Conservation (phyloP, 2,797 vertebrate genomes). For the Notolepis coatsorum region DNA sequence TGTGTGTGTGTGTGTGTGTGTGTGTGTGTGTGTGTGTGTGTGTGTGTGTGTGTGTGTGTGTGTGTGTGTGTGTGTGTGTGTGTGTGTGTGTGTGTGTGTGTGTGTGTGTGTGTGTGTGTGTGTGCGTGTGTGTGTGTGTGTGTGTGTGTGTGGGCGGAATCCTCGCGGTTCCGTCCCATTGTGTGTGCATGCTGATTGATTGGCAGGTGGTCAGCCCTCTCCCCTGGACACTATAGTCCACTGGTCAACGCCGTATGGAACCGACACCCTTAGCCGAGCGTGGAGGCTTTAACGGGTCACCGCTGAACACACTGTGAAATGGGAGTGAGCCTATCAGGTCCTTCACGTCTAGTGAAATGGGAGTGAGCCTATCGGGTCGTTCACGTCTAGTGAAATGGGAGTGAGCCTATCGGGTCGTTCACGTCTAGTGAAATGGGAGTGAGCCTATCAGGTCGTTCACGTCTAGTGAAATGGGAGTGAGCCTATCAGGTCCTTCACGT, state of each 20-base stretch:
- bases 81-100: neutral
- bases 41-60: neutral
- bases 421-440: too few relatives aligned
- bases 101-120: neutral
- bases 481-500: too few relatives aligned
- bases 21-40: conserved; percentile 7
- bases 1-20: conserved; percentile 69
- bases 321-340: too few relatives aligned
- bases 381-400: too few relatives aligned
- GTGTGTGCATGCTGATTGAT: conserved; percentile 51
- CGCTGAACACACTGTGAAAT: conserved; percentile 38
- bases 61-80: neutral
- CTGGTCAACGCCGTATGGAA: conserved; percentile 64
- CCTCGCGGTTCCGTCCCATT: conserved; percentile 33
- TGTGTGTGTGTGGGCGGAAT: conserved; percentile 84
- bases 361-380: too few relatives aligned
- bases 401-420: too few relatives aligned
- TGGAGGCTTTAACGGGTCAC: conserved; percentile 54
- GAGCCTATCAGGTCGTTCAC: too few relatives aligned
- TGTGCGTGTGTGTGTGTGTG: conserved; percentile 87
- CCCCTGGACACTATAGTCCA: conserved; percentile 46
- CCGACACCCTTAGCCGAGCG: conserved; percentile 54
- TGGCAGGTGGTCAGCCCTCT: conserved; percentile 61
- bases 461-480: too few relatives aligned
- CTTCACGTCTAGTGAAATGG: too few relatives aligned